Percentiles rank a stretch among this genome's conserved stretches.
Evolutionary conservation across 1,140 invertebrate genomes (phyloP).

Genomic region (Sweltsa coloradensis): DNA sequence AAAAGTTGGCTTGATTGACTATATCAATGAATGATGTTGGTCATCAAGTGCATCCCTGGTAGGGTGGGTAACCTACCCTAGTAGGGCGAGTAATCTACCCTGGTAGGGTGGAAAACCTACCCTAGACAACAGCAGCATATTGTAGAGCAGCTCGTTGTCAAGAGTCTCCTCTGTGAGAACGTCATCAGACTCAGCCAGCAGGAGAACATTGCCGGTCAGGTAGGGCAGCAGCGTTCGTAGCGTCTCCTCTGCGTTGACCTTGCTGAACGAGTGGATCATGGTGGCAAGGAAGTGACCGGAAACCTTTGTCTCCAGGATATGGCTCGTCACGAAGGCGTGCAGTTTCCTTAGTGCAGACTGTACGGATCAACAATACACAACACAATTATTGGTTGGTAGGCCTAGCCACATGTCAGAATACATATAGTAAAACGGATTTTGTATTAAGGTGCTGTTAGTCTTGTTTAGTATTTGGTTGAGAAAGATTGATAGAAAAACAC

Average conservation of each 20-base stretch:
- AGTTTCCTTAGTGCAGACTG: constrained; percentile 61
- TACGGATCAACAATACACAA: constrained; percentile 31
- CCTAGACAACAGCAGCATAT: constrained; percentile 60
- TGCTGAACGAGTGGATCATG: constrained; percentile 54
- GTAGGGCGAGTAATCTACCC: background rate
- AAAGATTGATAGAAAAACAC: too few relatives aligned
- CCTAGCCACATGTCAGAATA: too few relatives aligned
- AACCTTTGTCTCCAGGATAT: constrained; percentile 68
- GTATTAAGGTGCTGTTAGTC: too few relatives aligned
- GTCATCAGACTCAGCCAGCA: constrained; percentile 43
- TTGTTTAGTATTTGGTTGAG: too few relatives aligned
- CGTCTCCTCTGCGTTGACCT: constrained; percentile 45
- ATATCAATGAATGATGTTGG: background rate
- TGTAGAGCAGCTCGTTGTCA: constrained; percentile 67
- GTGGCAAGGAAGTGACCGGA: constrained; percentile 63
- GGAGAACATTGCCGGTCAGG: constrained; percentile 46
- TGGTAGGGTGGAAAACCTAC: constrained; percentile 26
- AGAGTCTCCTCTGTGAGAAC: constrained; percentile 55
- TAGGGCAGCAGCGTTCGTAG: constrained; percentile 58
- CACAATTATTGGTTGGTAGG: too few relatives aligned
- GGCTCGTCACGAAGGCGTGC: constrained; percentile 53
- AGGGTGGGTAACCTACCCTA: background rate
- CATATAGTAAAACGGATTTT: too few relatives aligned
- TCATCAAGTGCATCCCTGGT: background rate
- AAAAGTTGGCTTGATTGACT: background rate